These are phyloP conservation scores for Belgica antarctica DNA, from an alignment of 2,888 invertebrate species.

Conservation along the genomic window DNA sequence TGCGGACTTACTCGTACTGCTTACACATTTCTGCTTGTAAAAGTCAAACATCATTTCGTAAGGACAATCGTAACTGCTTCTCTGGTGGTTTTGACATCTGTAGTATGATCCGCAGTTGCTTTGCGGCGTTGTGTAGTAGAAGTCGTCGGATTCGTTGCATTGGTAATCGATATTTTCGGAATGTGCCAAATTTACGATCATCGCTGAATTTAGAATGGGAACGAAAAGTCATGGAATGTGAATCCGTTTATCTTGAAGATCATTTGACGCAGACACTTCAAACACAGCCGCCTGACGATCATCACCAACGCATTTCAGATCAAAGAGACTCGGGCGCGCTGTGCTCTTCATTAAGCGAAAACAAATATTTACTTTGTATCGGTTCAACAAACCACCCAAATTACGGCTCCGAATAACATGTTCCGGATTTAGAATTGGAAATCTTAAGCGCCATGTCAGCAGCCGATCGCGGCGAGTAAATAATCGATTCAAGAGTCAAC, in stretches of 20 bases:
- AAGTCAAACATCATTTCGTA: slow-evolving; percentile 60
- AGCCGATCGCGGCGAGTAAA: background rate
- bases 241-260: background rate
- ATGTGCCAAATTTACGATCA: background rate
- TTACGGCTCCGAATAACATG: slow-evolving; percentile 14
- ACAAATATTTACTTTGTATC: background rate
- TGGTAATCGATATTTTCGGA: slow-evolving; percentile 14
- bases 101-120: slow-evolving; percentile 62
- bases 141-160: slow-evolving; percentile 46
- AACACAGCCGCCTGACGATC: background rate
- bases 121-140: slow-evolving; percentile 58
- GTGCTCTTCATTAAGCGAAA: slow-evolving; percentile 31
- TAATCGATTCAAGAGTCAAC: background rate
- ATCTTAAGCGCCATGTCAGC: slow-evolving; percentile 27
- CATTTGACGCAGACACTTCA: background rate
- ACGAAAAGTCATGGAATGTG: background rate
- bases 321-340: background rate
- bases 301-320: slow-evolving; percentile 8
- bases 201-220: background rate
- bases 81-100: slow-evolving; percentile 56
- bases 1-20: slow-evolving; percentile 52
- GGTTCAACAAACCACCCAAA: slow-evolving; percentile 6
- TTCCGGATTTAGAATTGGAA: slow-evolving; percentile 25
- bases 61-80: slow-evolving; percentile 58
- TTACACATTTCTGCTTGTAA: slow-evolving; percentile 58